Evolutionary conservation across 2,888 invertebrate genomes (phyloP).

Genomic region (Morpho helenor): DNA sequence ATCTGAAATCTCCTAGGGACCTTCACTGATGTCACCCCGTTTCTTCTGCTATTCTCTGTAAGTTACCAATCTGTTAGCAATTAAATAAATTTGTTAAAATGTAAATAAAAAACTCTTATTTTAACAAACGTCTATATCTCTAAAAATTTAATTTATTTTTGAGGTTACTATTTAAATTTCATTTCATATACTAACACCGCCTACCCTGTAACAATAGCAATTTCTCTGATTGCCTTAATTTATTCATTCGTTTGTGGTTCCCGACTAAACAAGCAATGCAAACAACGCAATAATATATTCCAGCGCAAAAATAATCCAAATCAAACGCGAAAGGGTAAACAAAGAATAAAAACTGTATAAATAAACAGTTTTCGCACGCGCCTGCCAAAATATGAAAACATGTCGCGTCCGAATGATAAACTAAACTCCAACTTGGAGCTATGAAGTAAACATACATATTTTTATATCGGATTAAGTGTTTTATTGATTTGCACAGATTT

Average conservation of each 20-base stretch:
- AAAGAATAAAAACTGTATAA: slow-evolving; percentile 2
- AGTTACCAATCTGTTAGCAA: too few relatives aligned
- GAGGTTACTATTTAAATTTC: not conserved
- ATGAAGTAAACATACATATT: too few relatives aligned
- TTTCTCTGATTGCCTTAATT: slow-evolving; percentile 35
- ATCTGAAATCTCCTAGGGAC: too few relatives aligned
- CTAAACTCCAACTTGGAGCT: too few relatives aligned
- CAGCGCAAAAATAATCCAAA: slow-evolving; percentile 23
- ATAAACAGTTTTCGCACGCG: slow-evolving; percentile 9
- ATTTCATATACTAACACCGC: slow-evolving; percentile 6
- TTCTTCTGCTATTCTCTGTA: too few relatives aligned
- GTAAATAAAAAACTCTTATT: too few relatives aligned
- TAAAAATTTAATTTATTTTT: not conserved
- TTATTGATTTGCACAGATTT: too few relatives aligned
- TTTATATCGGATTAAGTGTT: too few relatives aligned
- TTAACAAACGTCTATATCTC: too few relatives aligned
- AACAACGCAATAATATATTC: slow-evolving; percentile 23
- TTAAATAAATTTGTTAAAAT: too few relatives aligned
- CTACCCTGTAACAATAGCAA: slow-evolving; percentile 18
- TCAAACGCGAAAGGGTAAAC: slow-evolving; percentile 12
- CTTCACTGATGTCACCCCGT: too few relatives aligned
- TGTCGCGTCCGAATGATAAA: not conserved
- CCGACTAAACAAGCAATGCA: slow-evolving; percentile 10
- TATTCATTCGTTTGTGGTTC: slow-evolving; percentile 35
- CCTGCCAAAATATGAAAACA: not conserved